Evolutionary conservation across 1,140 invertebrate genomes (phyloP), one percentile per base, ranked within the genome.

Genomic region (Lethrus apterus): DNA sequence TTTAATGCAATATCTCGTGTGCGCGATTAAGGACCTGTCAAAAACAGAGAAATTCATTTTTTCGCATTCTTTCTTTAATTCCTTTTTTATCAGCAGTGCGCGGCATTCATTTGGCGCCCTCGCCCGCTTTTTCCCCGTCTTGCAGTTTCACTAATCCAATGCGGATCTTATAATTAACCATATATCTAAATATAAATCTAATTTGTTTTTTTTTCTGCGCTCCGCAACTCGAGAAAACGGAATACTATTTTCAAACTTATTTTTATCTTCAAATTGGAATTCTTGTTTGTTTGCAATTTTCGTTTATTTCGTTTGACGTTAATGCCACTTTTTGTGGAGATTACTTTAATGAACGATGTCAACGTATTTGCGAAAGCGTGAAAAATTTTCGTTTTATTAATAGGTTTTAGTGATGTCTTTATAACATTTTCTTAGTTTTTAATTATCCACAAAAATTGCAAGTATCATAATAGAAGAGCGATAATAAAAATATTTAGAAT

Each of bases 21-120:
- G 60, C 56, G 57, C 65, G 63, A 65, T 67, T 67, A 67, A 67
- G 63, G 65, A 52, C 58, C 65, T 67, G 65, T 67, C 65, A 67
- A 63, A 65, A 67, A 67, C 65, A 66, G 64, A 65, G 57, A 65
- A 66, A 66, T 65, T 66, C 63, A 66, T 66, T 66, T 66, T 64
- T 66, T 65, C 63, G 62, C 59, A 59, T 64, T 63, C 64, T 61
- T 64, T 66, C 61, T 62, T 59, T 64, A 66, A 63, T 66, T 63
- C 63, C 60, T 64, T 65, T 65, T 64, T 66, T 66, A 66, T 66
- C 64, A 66, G 64, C 59, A 60, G 57, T n/a, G n/a, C 62, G 54
- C 55, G 57, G 63, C 63, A 66, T 66, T 66, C 64, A 66, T 67
- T 61, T 57, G 55, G 51, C 55, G 38, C 46, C 23, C 46, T 48